Percentiles rank a stretch among this genome's conserved stretches.
Conservation (phyloP, 1,140 invertebrate genomes). For the Brachionus rubens region DNA sequence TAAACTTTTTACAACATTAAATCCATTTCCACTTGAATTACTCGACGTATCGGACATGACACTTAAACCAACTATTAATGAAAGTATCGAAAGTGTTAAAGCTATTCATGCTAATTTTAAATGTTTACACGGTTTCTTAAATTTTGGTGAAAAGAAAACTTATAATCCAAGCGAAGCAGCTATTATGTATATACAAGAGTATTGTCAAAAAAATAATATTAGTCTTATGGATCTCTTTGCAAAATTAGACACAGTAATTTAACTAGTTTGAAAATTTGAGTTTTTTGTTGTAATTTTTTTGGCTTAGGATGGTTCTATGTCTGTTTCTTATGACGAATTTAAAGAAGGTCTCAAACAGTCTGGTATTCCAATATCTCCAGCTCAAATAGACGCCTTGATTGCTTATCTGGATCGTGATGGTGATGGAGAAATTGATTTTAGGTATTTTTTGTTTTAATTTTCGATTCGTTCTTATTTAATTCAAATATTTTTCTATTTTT, state of each 20-base stretch:
- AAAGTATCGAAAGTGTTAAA: slow-evolving; percentile 14
- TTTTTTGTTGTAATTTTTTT: not conserved
- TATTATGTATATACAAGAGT: slow-evolving; percentile 51
- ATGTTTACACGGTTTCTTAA: slow-evolving; percentile 46
- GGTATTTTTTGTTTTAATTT: slow-evolving; percentile 47
- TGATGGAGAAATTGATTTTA: slow-evolving; percentile 54
- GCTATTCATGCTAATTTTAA: slow-evolving; percentile 46
- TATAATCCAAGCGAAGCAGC: slow-evolving; percentile 53
- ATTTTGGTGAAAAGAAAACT: slow-evolving; percentile 49
- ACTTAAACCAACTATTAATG: slow-evolving; percentile 15
- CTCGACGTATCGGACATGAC: slow-evolving; percentile 40
- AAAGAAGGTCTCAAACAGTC: slow-evolving; percentile 52
- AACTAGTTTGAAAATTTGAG: not conserved
- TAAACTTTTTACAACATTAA: slow-evolving; percentile 8
- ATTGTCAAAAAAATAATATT: slow-evolving; percentile 51
- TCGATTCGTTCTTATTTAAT: not conserved
- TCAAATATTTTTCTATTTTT: not conserved
- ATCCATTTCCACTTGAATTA: not conserved
- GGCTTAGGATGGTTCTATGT: slow-evolving; percentile 52
- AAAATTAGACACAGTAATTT: slow-evolving; percentile 50
- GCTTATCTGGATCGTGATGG: slow-evolving; percentile 52
- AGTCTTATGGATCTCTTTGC: slow-evolving; percentile 53
- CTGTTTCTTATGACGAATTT: slow-evolving; percentile 54
- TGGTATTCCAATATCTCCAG: slow-evolving; percentile 50
- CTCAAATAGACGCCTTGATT: slow-evolving; percentile 52